Conservation (phyloP, 2,113 vertebrate species). For the Thalassoma bifasciatum region DNA sequence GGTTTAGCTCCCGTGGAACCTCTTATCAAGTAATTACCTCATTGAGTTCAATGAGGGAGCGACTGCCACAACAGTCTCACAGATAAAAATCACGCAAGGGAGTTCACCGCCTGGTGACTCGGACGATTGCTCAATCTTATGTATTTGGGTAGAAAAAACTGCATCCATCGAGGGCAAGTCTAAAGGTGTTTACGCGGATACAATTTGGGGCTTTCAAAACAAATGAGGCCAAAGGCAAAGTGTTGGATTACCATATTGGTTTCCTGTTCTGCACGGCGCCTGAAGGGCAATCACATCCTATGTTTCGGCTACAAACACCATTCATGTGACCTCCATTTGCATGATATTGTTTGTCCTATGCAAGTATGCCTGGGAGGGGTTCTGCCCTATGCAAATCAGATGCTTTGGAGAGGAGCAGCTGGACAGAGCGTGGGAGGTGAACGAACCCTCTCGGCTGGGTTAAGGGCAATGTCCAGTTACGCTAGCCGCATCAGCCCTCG, state of each 20-base stretch:
- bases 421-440: slow-evolving; percentile 27
- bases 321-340: slow-evolving; percentile 67
- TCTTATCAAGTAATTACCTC: slow-evolving; percentile 61
- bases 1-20: slow-evolving; percentile 49
- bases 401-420: slow-evolving; percentile 45
- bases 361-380: neutral
- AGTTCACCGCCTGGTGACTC: slow-evolving; percentile 1
- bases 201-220: slow-evolving; percentile 43
- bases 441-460: slow-evolving; percentile 21
- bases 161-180: neutral
- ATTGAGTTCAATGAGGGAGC: slow-evolving; percentile 40
- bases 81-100: slow-evolving; percentile 47
- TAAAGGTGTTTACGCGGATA: slow-evolving; percentile 56
- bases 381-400: slow-evolving; percentile 63
- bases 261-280: slow-evolving; percentile 56
- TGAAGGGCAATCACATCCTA: slow-evolving; percentile 46
- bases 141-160: neutral
- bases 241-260: slow-evolving; percentile 73
- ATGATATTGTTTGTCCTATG: slow-evolving; percentile 53
- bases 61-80: slow-evolving; percentile 32
- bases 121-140: neutral
- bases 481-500: slow-evolving; percentile 51
- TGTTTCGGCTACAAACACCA: slow-evolving; percentile 65
- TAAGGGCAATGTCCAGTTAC: slow-evolving; percentile 56
- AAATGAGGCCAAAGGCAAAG: slow-evolving; percentile 71